A percentile compares a stretch with the other conserved stretches of the same genome.
These are phyloP conservation scores for Gambelia wislizenii DNA, from an alignment of 2,797 vertebrate genomes.

Conservation along the genomic window DNA sequence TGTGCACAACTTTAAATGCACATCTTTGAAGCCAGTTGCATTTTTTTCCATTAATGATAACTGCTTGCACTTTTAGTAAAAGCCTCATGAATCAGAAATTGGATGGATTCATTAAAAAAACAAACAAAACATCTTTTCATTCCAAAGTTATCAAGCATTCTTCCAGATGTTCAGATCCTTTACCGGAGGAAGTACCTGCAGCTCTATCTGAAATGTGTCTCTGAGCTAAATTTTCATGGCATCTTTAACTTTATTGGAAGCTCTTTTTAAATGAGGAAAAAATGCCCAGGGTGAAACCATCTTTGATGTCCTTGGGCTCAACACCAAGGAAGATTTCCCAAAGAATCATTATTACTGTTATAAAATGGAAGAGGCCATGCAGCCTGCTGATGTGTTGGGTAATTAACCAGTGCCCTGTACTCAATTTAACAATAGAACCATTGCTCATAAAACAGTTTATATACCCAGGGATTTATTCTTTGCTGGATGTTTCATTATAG, in stretches of 20 bases:
- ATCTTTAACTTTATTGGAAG: neutral
- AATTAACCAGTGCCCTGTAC: constrained; percentile 43
- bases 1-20: too few relatives aligned
- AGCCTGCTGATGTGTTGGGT: constrained; percentile 36
- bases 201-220: neutral
- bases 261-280: neutral
- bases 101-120: too few relatives aligned
- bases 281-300: neutral
- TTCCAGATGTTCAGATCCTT: neutral
- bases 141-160: neutral
- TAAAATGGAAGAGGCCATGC: constrained; percentile 14
- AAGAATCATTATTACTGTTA: neutral
- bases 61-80: too few relatives aligned
- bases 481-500: constrained; percentile 18
- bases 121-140: too few relatives aligned
- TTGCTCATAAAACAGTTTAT: constrained; percentile 38
- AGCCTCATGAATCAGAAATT: too few relatives aligned
- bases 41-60: too few relatives aligned
- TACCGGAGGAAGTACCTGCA: neutral
- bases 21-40: too few relatives aligned
- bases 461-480: constrained; percentile 39
- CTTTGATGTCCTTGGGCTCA: constrained; percentile 19
- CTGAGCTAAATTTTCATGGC: neutral
- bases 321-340: constrained; percentile 6
- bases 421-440: constrained; percentile 23